phyloP scores from a whole-genome alignment of 2,113 vertebrate species.

The Amphilophus citrinellus region DNA sequence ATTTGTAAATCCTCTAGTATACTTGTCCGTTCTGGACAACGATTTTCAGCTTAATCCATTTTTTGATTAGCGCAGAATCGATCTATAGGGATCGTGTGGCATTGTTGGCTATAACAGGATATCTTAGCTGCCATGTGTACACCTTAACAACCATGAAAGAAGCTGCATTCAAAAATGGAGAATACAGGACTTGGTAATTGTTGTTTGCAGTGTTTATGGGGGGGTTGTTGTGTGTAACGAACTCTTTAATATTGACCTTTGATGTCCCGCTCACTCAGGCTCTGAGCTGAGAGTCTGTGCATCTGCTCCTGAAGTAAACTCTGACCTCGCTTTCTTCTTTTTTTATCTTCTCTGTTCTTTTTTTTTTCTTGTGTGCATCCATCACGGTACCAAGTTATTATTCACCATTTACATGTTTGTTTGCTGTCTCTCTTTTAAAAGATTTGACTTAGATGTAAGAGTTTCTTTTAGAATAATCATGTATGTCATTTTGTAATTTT shows the following conservation, averaged over 20 bases:
- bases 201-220: slow-evolving; percentile 51
- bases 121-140: not conserved
- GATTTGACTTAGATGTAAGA: no score
- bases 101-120: not conserved
- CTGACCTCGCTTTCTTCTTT: slow-evolving; percentile 19
- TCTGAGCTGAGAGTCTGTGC: slow-evolving; percentile 38
- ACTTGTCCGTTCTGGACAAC: not conserved
- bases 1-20: not conserved
- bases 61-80: not conserved
- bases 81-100: not conserved
- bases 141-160: slow-evolving; percentile 33
- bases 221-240: slow-evolving; percentile 49
- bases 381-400: not conserved
- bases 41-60: not conserved
- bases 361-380: not conserved
- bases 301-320: slow-evolving; percentile 54
- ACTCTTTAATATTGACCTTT: slow-evolving; percentile 58
- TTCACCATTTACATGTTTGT: not conserved
- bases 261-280: slow-evolving; percentile 52
- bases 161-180: slow-evolving; percentile 5
- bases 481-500: not conserved
- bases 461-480: not conserved
- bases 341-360: slow-evolving; percentile 13
- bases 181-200: slow-evolving; percentile 14
- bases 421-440: no score